These are phyloP conservation scores for Uria aalge DNA, from an alignment of 2,113 vertebrate genomes.

Conservation along the genomic window DNA sequence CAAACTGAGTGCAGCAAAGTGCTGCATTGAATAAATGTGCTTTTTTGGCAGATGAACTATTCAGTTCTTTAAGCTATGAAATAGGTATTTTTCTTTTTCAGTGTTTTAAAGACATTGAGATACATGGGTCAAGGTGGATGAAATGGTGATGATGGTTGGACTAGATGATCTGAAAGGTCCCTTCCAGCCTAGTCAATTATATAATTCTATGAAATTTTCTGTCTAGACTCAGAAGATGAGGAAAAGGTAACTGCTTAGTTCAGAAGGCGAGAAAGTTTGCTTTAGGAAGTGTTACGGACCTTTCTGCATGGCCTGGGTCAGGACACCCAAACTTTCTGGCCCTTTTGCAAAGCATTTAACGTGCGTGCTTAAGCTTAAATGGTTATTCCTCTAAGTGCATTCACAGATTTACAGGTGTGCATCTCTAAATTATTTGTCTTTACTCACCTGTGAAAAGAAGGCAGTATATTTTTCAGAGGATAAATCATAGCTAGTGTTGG, in stretches of 20 bases:
- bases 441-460: not conserved
- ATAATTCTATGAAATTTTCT: not conserved
- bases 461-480: not conserved
- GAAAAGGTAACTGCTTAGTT: not conserved
- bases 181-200: no score
- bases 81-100: not conserved
- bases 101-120: not conserved
- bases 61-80: not conserved
- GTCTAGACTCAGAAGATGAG: not conserved
- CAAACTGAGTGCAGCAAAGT: not conserved
- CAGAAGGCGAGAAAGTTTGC: not conserved
- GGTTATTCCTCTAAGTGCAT: not conserved
- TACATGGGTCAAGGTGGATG: not conserved
- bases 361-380: not conserved
- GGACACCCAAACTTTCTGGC: not conserved
- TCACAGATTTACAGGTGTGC: not conserved
- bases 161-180: no score
- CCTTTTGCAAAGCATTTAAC: not conserved
- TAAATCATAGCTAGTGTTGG: not conserved
- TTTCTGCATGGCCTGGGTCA: not conserved
- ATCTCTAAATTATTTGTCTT: not conserved
- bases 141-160: not conserved
- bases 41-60: not conserved
- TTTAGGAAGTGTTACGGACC: not conserved
- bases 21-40: fast-evolving